Evolutionary conservation across 1,140 invertebrate genomes (phyloP), one percentile per base, ranked within the genome.

Genomic region (Caligus rogercresseyi): DNA sequence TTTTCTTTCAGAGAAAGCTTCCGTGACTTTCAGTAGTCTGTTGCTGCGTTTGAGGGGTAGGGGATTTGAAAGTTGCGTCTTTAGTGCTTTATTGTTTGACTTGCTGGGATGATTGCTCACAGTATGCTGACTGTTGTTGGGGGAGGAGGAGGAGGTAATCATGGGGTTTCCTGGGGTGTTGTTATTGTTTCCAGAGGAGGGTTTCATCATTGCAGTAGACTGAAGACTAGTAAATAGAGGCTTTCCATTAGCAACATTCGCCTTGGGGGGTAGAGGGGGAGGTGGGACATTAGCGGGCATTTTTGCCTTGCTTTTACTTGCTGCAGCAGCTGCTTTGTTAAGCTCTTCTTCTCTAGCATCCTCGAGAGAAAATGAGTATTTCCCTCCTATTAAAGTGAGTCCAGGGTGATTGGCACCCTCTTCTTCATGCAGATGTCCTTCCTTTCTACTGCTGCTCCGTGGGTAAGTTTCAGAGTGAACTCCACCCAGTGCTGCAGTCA

Each of bases 1-100:
- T 63, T 63, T 25, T 63, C 61, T 25, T 63, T 63, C 18, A 63
- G 52, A 24, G 61, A 63, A 13, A 63, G 19, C 20, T 63, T 63
- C 14, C 61, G 13, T 1, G 61, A 13, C 25, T 63, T 11, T 52
- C 53, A 23, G 53, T 54, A 54, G 31, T 11, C n/a, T n/a, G n/a
- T n/a, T n/a, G n/a, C 31, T 43, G 7, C n/a, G 31, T 43, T 43
- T 43, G 7, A 43, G 31, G n/a, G 31, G 31, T 43, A 43, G n/a
- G 7, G 31, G 31, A n/a, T 43, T 43, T n/a, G 31, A 43, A n/a
- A 43, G 31, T n/a, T 43, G 31, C n/a, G 7, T 7, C 31, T 43
- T 43, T 7, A 43, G 31, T 43, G 31, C 31, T 43, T 43, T 43
- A n/a, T 11, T 43, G n/a, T 43, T 43, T 43, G 7, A n/a, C 7